Evolutionary conservation across 2,113 vertebrate species (phyloP).

Genomic region (Pygathrix nemaeus): DNA sequence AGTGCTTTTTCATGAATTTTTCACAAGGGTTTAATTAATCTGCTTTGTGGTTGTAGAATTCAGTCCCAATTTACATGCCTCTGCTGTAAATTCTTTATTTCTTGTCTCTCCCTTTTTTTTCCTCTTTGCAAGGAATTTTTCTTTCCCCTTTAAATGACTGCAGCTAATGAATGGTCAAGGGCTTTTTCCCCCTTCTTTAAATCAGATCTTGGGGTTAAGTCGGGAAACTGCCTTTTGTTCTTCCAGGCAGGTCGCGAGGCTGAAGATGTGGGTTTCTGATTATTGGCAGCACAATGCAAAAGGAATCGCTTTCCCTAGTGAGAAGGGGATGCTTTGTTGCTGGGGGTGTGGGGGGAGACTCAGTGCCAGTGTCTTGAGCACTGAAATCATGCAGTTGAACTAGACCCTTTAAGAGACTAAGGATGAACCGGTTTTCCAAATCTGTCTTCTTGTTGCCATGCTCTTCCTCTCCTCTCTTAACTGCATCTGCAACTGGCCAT

Average conservation of each 20-base stretch:
- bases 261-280: constrained; percentile 81
- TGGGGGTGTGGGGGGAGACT: not conserved
- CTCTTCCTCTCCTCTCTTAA: constrained; percentile 31
- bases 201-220: constrained; percentile 82
- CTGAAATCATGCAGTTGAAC: constrained; percentile 68
- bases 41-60: constrained; percentile 75
- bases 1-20: constrained; percentile 81
- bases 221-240: constrained; percentile 81
- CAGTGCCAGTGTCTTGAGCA: constrained; percentile 66
- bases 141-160: constrained; percentile 45
- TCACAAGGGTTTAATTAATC: constrained; percentile 79
- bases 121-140: constrained; percentile 64
- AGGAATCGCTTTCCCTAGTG: constrained; percentile 74
- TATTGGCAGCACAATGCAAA: constrained; percentile 75
- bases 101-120: not conserved
- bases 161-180: constrained; percentile 81
- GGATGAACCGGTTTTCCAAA: constrained; percentile 34
- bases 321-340: constrained; percentile 73
- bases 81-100: constrained; percentile 63
- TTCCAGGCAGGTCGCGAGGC: constrained; percentile 75
- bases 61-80: constrained; percentile 74
- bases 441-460: constrained; percentile 6
- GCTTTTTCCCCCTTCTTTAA: constrained; percentile 74
- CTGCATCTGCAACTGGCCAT: not conserved
- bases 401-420: constrained; percentile 63